Evolutionary conservation across 2,797 vertebrate species (phyloP).

Genomic region (Enteromius viviparus): DNA sequence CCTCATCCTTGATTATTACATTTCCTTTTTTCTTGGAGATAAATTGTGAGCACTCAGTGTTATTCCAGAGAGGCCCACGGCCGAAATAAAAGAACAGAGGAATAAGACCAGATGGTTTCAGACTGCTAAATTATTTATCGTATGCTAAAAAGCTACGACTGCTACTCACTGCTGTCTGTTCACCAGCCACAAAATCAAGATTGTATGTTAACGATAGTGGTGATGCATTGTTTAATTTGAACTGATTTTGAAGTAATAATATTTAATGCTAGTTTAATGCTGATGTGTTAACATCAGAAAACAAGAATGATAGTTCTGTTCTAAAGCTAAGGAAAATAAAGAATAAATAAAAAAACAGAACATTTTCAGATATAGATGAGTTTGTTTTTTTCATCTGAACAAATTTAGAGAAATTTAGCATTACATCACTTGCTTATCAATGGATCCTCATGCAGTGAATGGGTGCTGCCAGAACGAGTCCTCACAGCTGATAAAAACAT

Average conservation of each 20-base stretch:
- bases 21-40: constrained; percentile 39
- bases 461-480: neutral
- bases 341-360: no score
- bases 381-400: neutral
- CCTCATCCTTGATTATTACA: constrained; percentile 47
- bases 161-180: constrained; percentile 22
- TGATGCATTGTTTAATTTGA: neutral
- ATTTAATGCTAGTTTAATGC: neutral
- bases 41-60: constrained; percentile 40
- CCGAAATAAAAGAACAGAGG: constrained; percentile 37
- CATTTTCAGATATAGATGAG: neutral
- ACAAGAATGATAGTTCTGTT: neutral
- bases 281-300: neutral
- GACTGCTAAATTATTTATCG: constrained; percentile 39
- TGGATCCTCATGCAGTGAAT: neutral
- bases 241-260: neutral
- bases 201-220: neutral
- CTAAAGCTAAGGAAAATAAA: neutral
- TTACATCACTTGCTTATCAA: neutral
- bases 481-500: neutral
- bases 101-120: constrained; percentile 47
- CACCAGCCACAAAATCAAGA: constrained; percentile 16
- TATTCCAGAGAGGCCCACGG: constrained; percentile 33
- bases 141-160: constrained; percentile 21
- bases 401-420: neutral